Evolutionary conservation across 2,113 vertebrate species (phyloP).

Genomic region (Dipodomys ordii): DNA sequence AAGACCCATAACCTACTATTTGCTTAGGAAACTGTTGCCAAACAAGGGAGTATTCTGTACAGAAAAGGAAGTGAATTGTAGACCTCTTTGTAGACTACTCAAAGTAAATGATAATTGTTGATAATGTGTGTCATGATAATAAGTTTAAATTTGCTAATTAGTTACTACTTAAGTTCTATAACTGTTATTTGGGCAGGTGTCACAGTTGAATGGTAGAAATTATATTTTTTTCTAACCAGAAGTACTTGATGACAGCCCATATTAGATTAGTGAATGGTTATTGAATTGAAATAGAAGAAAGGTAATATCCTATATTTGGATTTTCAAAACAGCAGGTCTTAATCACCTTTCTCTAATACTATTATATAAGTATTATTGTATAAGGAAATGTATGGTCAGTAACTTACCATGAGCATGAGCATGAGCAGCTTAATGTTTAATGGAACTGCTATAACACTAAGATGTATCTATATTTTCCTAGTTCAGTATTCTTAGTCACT

Average conservation of each 20-base stretch:
- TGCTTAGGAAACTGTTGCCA: slow-evolving; percentile 22
- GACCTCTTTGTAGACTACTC: background rate
- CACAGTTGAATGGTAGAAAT: slow-evolving; percentile 41
- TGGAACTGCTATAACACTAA: background rate
- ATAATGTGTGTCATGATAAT: slow-evolving; percentile 28
- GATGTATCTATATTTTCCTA: slow-evolving; percentile 15
- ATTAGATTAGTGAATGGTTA: slow-evolving; percentile 5
- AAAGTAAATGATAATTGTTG: background rate
- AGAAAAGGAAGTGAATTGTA: background rate
- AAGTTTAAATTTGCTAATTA: slow-evolving; percentile 38
- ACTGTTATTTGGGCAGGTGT: background rate
- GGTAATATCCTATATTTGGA: slow-evolving; percentile 10
- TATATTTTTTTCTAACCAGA: slow-evolving; percentile 46
- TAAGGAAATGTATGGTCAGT: background rate
- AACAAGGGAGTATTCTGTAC: slow-evolving; percentile 34
- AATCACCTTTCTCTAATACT: background rate
- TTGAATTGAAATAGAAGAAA: slow-evolving; percentile 35
- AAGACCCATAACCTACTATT: background rate
- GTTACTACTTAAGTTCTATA: background rate
- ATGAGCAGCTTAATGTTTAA: background rate
- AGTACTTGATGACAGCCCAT: background rate
- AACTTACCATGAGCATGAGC: background rate
- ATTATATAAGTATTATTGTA: background rate
- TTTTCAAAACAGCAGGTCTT: slow-evolving; percentile 28
- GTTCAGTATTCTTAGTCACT: slow-evolving; percentile 22